phyloP scores from a whole-genome alignment of 1,140 invertebrate species.

The Ostrea edulis region DNA sequence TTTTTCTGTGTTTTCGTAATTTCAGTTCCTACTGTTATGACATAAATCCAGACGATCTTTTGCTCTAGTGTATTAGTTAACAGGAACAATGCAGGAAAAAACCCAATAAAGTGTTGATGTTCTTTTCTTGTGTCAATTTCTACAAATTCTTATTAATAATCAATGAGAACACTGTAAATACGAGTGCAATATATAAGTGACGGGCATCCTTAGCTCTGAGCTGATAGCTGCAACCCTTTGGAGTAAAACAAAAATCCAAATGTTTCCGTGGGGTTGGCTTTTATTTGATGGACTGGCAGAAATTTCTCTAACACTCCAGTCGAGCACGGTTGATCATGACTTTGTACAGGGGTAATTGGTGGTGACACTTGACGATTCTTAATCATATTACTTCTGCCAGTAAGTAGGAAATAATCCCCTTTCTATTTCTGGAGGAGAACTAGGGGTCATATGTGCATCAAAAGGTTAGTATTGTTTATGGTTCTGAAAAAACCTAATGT shows the following conservation, averaged over 20 bases:
- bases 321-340: not conserved
- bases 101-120: not conserved
- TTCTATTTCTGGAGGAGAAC: slow-evolving; percentile 3
- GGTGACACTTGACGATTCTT: not conserved
- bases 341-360: not conserved
- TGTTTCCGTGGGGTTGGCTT: too few relatives aligned
- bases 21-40: too few relatives aligned
- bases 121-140: slow-evolving; percentile 22
- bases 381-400: not conserved
- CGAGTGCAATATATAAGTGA: not conserved
- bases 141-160: not conserved
- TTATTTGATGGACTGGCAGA: too few relatives aligned
- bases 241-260: not conserved
- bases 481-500: not conserved
- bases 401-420: not conserved
- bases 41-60: not conserved
- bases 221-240: not conserved
- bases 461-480: not conserved
- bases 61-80: not conserved
- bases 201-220: not conserved
- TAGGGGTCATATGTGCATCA: not conserved
- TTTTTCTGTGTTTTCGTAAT: too few relatives aligned
- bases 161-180: not conserved
- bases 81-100: not conserved
- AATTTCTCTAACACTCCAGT: too few relatives aligned